phyloP scores from a whole-genome alignment of 1,140 invertebrate species.

The Hyphantria cunea region DNA sequence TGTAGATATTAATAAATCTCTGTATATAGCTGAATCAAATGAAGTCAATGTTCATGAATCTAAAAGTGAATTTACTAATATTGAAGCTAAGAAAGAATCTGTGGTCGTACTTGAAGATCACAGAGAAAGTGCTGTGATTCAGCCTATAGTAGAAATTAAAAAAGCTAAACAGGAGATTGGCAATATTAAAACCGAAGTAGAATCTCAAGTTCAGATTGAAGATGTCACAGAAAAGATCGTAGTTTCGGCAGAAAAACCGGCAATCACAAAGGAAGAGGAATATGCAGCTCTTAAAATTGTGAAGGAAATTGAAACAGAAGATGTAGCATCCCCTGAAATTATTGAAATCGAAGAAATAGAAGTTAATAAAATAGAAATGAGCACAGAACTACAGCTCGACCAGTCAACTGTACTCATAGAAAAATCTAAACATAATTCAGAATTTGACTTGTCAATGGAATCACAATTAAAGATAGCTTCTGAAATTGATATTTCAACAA shows the following conservation, averaged over 20 bases:
- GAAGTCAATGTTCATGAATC: conserved; percentile 39
- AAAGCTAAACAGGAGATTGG: neutral
- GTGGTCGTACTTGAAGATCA: neutral
- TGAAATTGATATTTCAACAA: neutral
- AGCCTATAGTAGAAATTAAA: conserved; percentile 1
- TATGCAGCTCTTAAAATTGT: conserved; percentile 52
- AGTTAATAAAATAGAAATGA: conserved; percentile 1
- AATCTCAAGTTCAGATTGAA: conserved; percentile 7
- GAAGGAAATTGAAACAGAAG: conserved; percentile 41
- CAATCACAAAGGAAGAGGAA: conserved; percentile 38
- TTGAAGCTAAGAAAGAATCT: conserved; percentile 3
- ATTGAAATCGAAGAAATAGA: conserved; percentile 33
- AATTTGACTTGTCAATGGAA: neutral
- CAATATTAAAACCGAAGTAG: neutral
- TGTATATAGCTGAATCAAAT: conserved; percentile 35
- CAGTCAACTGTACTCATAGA: neutral
- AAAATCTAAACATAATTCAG: neutral
- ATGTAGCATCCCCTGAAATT: conserved; percentile 7
- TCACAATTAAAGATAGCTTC: neutral
- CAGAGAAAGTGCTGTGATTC: neutral
- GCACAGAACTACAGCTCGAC: neutral
- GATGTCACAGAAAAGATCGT: conserved; percentile 22
- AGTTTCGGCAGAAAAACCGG: conserved; percentile 12
- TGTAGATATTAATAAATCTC: conserved; percentile 36
- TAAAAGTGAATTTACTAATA: conserved; percentile 9